phyloP scores from a whole-genome alignment of 2,113 vertebrate genomes.

The Corythornis cristatus region DNA sequence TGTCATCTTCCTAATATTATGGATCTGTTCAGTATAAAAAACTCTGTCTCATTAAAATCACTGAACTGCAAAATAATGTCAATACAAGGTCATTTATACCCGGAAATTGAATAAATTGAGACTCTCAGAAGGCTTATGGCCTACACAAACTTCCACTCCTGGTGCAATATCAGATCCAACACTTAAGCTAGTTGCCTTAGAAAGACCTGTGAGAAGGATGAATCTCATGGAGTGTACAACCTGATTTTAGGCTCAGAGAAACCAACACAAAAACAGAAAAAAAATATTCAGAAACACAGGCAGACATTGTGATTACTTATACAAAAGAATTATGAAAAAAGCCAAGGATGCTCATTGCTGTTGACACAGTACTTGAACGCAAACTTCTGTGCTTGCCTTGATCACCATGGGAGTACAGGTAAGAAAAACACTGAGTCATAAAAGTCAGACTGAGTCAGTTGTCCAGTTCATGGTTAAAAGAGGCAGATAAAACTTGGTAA shows the following conservation, averaged over 20 bases:
- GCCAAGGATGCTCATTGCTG: neutral
- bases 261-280: neutral
- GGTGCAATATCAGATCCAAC: neutral
- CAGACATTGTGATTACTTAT: neutral
- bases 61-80: neutral
- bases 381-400: neutral
- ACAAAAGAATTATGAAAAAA: neutral
- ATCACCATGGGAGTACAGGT: neutral
- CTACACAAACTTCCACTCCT: neutral
- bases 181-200: neutral
- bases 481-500: slow-evolving; percentile 61
- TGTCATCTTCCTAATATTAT: neutral
- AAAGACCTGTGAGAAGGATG: neutral
- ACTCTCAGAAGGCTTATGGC: neutral
- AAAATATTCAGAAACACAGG: neutral
- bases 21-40: accelerated
- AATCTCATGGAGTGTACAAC: neutral
- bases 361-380: neutral
- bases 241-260: neutral
- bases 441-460: neutral
- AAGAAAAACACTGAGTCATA: neutral
- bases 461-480: slow-evolving; percentile 61
- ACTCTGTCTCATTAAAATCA: accelerated
- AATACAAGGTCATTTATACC: accelerated
- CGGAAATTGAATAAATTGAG: neutral